A percentile compares a stretch with the other conserved stretches of the same genome.
These are phyloP conservation scores for Calliopsis andreniformis DNA, from an alignment of 1,140 invertebrate genomes.

Conservation along the genomic window DNA sequence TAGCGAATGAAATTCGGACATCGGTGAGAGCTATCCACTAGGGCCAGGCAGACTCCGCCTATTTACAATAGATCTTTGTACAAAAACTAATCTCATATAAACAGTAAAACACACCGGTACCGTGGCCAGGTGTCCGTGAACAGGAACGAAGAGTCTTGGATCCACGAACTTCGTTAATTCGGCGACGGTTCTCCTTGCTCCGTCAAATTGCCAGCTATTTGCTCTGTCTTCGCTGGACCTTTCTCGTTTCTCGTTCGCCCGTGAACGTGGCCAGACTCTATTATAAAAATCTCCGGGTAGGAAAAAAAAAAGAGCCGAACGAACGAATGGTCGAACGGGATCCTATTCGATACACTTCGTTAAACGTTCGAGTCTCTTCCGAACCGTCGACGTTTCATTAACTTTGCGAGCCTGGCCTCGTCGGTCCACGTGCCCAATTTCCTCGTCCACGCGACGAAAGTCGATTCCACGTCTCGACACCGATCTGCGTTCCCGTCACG, in stretches of 20 bases:
- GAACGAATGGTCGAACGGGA: slow-evolving; percentile 15
- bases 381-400: slow-evolving; percentile 34
- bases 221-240: background rate
- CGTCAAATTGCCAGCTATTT: slow-evolving; percentile 5
- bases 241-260: background rate
- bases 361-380: background rate
- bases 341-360: slow-evolving; percentile 8
- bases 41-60: slow-evolving; percentile 62
- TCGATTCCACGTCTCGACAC: background rate
- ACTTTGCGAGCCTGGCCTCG: background rate
- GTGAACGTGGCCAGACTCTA: slow-evolving; percentile 16
- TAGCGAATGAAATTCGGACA: slow-evolving; percentile 68
- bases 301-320: no score
- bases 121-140: slow-evolving; percentile 44
- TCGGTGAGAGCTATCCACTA: slow-evolving; percentile 57
- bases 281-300: slow-evolving; percentile 35
- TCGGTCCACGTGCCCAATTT: slow-evolving; percentile 17
- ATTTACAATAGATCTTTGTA: slow-evolving; percentile 79
- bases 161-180: slow-evolving; percentile 6
- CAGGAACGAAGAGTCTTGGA: slow-evolving; percentile 61
- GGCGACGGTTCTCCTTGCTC: background rate
- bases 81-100: slow-evolving; percentile 76
- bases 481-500: slow-evolving; percentile 41
- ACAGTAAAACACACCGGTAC: slow-evolving; percentile 60
- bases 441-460: background rate